These are phyloP conservation scores for Myripristis jacobus DNA, from an alignment of 2,797 vertebrate species.

Conservation along the genomic window DNA sequence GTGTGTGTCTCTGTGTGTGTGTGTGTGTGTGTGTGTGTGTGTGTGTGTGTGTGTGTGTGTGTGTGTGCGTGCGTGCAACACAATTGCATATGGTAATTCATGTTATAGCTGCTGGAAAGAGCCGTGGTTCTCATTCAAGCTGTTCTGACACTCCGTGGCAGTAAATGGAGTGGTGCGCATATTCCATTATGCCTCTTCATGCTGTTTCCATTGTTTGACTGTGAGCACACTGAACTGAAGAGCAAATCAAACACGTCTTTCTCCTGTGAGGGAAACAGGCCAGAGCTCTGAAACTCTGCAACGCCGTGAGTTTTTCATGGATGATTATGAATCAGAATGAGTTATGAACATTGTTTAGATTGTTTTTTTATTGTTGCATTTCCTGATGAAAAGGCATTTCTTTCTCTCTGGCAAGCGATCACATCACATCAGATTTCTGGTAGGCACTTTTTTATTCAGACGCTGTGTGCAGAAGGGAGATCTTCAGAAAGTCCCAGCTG, in stretches of 20 bases:
- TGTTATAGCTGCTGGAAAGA: slow-evolving; percentile 3
- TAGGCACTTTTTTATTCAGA: neutral
- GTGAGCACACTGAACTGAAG: too few species aligned
- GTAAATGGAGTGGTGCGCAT: neutral
- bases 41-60: neutral
- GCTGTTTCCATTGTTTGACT: neutral
- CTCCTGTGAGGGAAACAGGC: too few species aligned
- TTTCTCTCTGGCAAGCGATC: slow-evolving; percentile 1
- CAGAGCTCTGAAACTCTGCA: slow-evolving; percentile 7
- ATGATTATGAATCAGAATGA: slow-evolving; percentile 15
- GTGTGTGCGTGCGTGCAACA: neutral
- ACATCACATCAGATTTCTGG: slow-evolving; percentile 3
- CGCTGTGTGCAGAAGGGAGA: neutral
- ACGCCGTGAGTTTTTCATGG: neutral
- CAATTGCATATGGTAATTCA: slow-evolving; percentile 28
- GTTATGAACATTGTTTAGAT: slow-evolving; percentile 13
- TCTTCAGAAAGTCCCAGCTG: neutral
- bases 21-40: slow-evolving; percentile 24
- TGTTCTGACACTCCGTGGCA: neutral
- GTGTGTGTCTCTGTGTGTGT: neutral
- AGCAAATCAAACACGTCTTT: too few species aligned
- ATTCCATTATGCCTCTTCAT: neutral
- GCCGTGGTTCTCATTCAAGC: neutral
- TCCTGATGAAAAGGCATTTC: neutral
- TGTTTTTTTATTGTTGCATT: neutral